phyloP scores from a whole-genome alignment of 1,140 invertebrate genomes.

The Hycleus cichorii region DNA sequence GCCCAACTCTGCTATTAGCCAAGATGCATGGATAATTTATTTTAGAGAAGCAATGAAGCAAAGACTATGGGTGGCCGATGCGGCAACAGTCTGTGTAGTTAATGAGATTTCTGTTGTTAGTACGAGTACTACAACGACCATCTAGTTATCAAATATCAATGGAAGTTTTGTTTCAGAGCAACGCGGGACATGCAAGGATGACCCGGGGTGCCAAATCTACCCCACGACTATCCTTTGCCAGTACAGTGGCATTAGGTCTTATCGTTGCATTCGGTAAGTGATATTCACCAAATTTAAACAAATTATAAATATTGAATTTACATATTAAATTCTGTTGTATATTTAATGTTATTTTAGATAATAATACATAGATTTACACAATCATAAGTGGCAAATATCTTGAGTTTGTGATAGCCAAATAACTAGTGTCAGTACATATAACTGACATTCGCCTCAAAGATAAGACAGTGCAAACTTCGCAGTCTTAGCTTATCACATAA shows the following conservation, averaged over 20 bases:
- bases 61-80: conserved; percentile 23
- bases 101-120: conserved; percentile 26
- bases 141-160: conserved; percentile 1
- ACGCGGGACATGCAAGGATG: conserved; percentile 14
- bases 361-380: background rate
- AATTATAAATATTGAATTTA: too few relatives aligned
- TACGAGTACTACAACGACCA: conserved; percentile 11
- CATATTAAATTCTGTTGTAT: background rate
- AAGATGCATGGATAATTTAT: conserved; percentile 35
- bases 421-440: conserved; percentile 24
- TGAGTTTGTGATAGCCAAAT: conserved; percentile 24
- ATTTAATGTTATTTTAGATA: background rate
- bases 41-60: conserved; percentile 28
- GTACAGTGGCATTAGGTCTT: conserved; percentile 1
- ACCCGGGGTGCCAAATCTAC: background rate
- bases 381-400: conserved; percentile 7
- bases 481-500: conserved; percentile 20
- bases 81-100: conserved; percentile 25
- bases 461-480: conserved; percentile 21
- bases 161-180: conserved; percentile 8
- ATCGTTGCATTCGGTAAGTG: conserved; percentile 9
- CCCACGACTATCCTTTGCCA: background rate
- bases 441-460: conserved; percentile 22
- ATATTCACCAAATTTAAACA: too few relatives aligned
- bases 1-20: conserved; percentile 27